phyloP scores from a whole-genome alignment of 2,888 invertebrate species.

The Parnassius glacialis region DNA sequence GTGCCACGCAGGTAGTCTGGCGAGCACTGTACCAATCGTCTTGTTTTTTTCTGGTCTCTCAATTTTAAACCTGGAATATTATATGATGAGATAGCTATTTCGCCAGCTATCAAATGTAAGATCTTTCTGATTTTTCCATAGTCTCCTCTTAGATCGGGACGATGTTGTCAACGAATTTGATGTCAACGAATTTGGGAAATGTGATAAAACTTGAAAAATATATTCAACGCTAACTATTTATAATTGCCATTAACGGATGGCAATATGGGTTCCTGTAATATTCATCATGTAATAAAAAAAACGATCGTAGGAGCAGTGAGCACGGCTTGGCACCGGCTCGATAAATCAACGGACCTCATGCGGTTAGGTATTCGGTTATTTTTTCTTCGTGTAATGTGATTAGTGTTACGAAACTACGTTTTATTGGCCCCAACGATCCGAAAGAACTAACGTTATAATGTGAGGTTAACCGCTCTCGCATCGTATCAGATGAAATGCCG shows the following conservation, averaged over 20 bases:
- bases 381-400: conserved; percentile 53
- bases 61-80: too few relatives aligned
- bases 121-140: too few relatives aligned
- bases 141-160: too few relatives aligned
- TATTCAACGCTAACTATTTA: conserved; percentile 12
- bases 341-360: conserved; percentile 56
- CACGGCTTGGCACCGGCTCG: conserved; percentile 23
- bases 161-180: too few relatives aligned
- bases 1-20: too few relatives aligned
- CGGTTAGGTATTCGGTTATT: conserved; percentile 48
- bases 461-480: conserved; percentile 46
- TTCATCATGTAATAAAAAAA: conserved; percentile 16
- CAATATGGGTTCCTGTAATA: conserved; percentile 20
- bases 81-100: too few relatives aligned
- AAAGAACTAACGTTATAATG: conserved; percentile 25
- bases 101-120: too few relatives aligned
- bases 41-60: too few relatives aligned
- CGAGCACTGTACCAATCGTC: too few relatives aligned
- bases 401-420: conserved; percentile 63
- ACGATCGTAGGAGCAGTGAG: conserved; percentile 2
- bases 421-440: conserved; percentile 44
- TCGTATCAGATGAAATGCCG: conserved; percentile 32
- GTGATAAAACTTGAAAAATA: neutral
- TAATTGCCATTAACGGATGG: conserved; percentile 17
- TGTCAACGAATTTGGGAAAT: too few relatives aligned